Evolutionary conservation across 2,113 vertebrate genomes (phyloP).

Genomic region (Mormoops blainvillei): DNA sequence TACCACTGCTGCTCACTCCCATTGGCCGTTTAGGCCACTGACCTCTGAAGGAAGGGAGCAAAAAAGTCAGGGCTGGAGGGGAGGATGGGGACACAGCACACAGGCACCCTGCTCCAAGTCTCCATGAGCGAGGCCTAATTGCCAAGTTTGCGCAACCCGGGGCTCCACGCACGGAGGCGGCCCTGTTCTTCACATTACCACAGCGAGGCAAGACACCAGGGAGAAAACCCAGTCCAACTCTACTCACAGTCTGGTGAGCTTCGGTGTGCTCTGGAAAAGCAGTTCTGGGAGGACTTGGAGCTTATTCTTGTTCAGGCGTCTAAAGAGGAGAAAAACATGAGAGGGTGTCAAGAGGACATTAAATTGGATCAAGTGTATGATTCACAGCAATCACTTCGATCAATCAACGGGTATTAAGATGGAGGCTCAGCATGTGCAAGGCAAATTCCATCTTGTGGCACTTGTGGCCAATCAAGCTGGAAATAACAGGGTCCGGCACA

Average conservation of each 20-base stretch:
- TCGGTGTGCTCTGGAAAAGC: constrained; percentile 96
- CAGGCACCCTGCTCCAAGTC: neutral
- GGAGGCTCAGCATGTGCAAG: neutral
- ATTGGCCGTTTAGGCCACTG: neutral
- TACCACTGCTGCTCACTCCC: neutral
- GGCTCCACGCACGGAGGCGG: neutral
- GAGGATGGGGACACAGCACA: rapidly evolving
- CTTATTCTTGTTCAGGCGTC: constrained; percentile 97
- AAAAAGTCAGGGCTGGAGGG: neutral
- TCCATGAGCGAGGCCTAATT: neutral
- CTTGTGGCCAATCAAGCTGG: neutral
- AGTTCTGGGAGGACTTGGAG: constrained; percentile 96
- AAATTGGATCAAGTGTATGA: neutral
- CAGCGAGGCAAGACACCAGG: neutral
- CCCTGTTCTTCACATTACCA: neutral
- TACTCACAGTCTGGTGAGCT: constrained; percentile 97
- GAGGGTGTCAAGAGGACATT: constrained; percentile 44
- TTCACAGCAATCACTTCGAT: neutral
- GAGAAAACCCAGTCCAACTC: constrained; percentile 34
- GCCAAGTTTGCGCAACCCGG: neutral
- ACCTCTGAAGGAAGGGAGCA: neutral
- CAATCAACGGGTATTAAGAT: neutral
- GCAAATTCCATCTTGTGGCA: neutral
- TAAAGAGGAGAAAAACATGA: constrained; percentile 67
- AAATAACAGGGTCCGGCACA: no score